phyloP scores from a whole-genome alignment of 2,797 vertebrate genomes.

The Phaenicophaeus curvirostris region DNA sequence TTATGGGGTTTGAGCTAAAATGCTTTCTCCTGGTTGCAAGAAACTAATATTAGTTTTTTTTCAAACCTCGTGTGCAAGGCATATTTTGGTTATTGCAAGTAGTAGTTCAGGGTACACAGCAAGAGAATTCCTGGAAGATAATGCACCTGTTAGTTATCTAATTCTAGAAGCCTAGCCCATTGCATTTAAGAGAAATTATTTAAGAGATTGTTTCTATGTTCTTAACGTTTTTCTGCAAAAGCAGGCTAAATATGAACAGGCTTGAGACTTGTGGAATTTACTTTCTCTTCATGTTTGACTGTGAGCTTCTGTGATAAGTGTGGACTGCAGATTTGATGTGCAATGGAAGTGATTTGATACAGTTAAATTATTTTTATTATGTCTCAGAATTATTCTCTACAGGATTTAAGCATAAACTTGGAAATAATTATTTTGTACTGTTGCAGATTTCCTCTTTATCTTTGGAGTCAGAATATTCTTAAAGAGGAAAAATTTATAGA shows the following conservation, averaged over 20 bases:
- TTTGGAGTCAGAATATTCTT: background rate
- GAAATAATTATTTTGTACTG: background rate
- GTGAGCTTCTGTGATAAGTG: accelerated
- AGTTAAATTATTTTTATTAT: background rate
- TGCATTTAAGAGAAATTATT: background rate
- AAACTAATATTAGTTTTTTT: background rate
- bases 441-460: background rate
- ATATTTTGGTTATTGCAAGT: background rate
- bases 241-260: background rate
- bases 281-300: background rate
- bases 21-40: background rate
- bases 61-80: background rate
- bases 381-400: background rate
- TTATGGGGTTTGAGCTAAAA: background rate
- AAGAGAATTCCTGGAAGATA: background rate
- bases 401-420: too few species aligned
- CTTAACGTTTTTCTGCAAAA: background rate
- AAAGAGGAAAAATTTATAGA: background rate
- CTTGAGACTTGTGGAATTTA: background rate
- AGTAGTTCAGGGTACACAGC: background rate
- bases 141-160: background rate
- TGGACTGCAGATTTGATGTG: background rate
- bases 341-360: background rate
- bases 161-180: background rate
- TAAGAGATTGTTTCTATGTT: background rate